These are phyloP conservation scores for Drosophila meridiana DNA, from an alignment of 2,888 invertebrate species.

Conservation along the genomic window DNA sequence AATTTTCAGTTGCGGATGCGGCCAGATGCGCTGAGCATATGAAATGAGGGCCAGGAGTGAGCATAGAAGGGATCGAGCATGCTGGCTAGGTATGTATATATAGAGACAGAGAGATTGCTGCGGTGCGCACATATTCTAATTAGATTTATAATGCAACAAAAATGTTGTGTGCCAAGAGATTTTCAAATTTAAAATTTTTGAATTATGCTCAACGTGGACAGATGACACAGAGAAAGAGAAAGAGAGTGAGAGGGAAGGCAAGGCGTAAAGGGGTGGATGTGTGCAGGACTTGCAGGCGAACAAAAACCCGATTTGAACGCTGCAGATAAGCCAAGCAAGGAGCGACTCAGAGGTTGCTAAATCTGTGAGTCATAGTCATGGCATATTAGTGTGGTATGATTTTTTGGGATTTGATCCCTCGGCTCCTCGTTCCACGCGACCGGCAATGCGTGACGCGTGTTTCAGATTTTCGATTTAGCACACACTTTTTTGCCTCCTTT, in stretches of 20 bases:
- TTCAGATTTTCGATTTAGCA: slow-evolving; percentile 81
- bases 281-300: slow-evolving; percentile 22
- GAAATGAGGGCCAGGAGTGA: slow-evolving; percentile 62
- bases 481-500: slow-evolving; percentile 49
- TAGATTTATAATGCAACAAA: slow-evolving; percentile 73
- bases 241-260: not conserved
- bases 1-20: slow-evolving; percentile 75
- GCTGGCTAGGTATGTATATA: not conserved
- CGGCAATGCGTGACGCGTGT: slow-evolving; percentile 74
- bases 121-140: slow-evolving; percentile 72
- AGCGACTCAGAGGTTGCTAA: slow-evolving; percentile 19
- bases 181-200: slow-evolving; percentile 67
- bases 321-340: slow-evolving; percentile 48
- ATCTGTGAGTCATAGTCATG: slow-evolving; percentile 76
- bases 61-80: slow-evolving; percentile 7
- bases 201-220: slow-evolving; percentile 67
- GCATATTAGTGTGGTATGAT: slow-evolving; percentile 55
- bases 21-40: slow-evolving; percentile 76
- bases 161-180: slow-evolving; percentile 53
- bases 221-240: slow-evolving; percentile 35
- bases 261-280: slow-evolving; percentile 51
- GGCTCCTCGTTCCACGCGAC: slow-evolving; percentile 18
- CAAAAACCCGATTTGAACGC: slow-evolving; percentile 35
- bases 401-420: slow-evolving; percentile 29
- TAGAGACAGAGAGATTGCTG: slow-evolving; percentile 39